phyloP scores from a whole-genome alignment of 2,113 vertebrate genomes.

The Eudyptes chrysolophus region DNA sequence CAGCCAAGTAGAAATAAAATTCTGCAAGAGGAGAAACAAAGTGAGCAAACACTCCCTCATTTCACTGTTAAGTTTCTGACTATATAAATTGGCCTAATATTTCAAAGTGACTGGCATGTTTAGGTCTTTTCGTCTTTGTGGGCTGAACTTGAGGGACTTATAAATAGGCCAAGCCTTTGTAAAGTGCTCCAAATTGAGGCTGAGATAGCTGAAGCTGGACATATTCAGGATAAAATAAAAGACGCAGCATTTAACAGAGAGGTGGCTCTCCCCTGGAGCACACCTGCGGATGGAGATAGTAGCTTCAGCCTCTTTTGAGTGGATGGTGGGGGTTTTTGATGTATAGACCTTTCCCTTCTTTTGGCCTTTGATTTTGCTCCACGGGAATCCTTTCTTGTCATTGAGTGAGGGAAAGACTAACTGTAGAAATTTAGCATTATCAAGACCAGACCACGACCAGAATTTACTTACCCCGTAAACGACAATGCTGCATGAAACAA shows the following conservation, averaged over 20 bases:
- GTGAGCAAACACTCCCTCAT: background rate
- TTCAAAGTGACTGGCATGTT: slow-evolving; percentile 9
- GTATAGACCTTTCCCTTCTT: background rate
- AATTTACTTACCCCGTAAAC: background rate
- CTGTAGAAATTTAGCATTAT: background rate
- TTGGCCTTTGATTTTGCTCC: slow-evolving; percentile 24
- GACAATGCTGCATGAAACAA: background rate
- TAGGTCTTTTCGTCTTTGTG: background rate
- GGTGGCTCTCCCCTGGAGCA: background rate
- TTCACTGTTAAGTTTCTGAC: background rate
- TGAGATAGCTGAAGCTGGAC: background rate
- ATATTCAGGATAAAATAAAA: background rate
- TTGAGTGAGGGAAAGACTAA: background rate
- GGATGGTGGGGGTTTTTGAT: background rate
- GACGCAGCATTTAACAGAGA: background rate
- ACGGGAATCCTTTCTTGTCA: background rate
- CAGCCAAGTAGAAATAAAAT: slow-evolving; percentile 5
- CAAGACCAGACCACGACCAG: background rate
- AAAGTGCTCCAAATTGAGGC: background rate
- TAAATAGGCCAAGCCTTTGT: background rate
- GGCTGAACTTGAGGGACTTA: background rate
- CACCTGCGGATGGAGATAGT: background rate
- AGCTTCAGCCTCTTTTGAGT: background rate
- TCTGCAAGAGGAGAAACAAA: background rate
- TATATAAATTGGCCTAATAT: background rate